Evolutionary conservation across 2,888 invertebrate genomes (phyloP), one percentile per base, ranked within the genome.

Genomic region (Eumacrocentrus americanus): DNA sequence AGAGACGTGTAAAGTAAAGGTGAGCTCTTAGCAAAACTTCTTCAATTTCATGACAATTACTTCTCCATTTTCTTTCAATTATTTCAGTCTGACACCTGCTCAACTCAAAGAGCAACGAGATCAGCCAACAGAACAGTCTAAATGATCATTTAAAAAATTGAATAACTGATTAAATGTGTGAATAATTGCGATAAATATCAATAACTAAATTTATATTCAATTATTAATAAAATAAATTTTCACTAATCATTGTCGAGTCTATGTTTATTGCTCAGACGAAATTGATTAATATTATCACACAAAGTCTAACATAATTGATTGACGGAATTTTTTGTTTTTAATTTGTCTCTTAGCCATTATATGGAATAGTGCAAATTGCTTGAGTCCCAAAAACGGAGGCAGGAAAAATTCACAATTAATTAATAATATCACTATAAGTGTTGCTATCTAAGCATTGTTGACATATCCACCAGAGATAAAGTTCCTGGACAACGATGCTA

Each of bases 401-500:
- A 35, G 9, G 2, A 20, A 9, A 18, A 42, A 42, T 20, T 18
- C 18, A 20, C 42, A 16, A n/a, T 42, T 7, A 18, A 16, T 20
- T n/a, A n/a, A n/a, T 11, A 18, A 42, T 20, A 7, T 11, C n/a
- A 2, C 9, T 42, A 18, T 11, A 6, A 9, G n/a, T n/a, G n/a
- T 42, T 7, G n/a, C 7, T 42, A 57, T 59, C 25, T 60, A 61
- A 64, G 5, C 29, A 29, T 70, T 68, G 44, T 67, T 66, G 40
- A 61, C 60, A 63, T 71, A 73, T 59, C 77, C 75, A 57, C 74
- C 71, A 46, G 79, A 72, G 46, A 77, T 71, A 57, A 77, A 77
- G 66, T 71, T 77, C 25, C 70, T 72, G 37, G 71, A 62, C 29
- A 79, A 46, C 9, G 73, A 71, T 38, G 66, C 66, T 25, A 67